Evolutionary conservation across 2,888 invertebrate species (phyloP), one percentile per base, ranked within the genome.

Genomic region (Andrena praecox): DNA sequence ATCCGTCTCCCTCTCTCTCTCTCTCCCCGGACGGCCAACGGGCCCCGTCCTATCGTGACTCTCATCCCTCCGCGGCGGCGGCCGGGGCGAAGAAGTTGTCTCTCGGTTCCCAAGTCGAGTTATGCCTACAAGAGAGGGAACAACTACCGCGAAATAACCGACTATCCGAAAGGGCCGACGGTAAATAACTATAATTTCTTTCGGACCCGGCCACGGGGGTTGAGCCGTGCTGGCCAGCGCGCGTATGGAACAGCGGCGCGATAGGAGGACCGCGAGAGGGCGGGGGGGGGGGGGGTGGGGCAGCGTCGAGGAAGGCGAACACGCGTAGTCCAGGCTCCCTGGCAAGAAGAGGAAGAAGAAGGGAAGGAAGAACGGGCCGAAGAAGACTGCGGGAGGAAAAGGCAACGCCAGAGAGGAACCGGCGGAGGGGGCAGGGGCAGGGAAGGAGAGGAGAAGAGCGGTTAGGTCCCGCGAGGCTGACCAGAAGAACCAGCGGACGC

Each of bases 121-220:
- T 85, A 90, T 86, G 82, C 85, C 80, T 85, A 84, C 81, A 82
- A 80, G 87, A 85, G 85, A 87, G 87, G 86, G 87, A 89, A 89
- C 90, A 90, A 92, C 92, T 92, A 92, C 91, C 87, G 91, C 92
- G 90, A 92, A 93, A 93, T 93, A 91, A 92, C 91, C 89, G 92
- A 92, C 93, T 92, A 92, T 93, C 89, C 91, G 87, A 88, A 85
- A 85, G 89, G 86, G 88, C 86, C 89, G 90, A 87, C 87, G 91
- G 92, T 91, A 93, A 93, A 93, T 93, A 92, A 93, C 93, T 93
- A 93, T 93, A 93, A 93, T 93, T 93, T 93, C 91, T 92, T 89
- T 90, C 87, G 88, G 89, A 89, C 86, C 79, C 78, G 81, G 87
- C 87, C 88, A 87, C 85, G 86, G 70, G 90, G 90, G 89, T 89